phyloP scores from a whole-genome alignment of 2,113 vertebrate species.

The Vombatus ursinus region DNA sequence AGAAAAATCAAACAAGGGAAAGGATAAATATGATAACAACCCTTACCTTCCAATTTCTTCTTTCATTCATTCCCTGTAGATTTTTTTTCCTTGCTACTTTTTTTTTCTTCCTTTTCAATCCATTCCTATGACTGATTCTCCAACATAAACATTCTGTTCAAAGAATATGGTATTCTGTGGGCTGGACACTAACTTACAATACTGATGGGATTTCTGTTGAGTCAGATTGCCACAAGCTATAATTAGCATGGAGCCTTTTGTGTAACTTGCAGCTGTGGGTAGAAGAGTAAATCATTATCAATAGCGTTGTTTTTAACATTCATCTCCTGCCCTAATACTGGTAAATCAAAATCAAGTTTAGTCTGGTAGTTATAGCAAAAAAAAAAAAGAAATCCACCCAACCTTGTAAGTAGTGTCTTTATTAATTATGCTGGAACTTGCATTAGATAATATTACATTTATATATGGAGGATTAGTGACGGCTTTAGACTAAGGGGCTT shows the following conservation, averaged over 20 bases:
- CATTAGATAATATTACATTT: neutral
- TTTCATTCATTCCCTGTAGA: no score
- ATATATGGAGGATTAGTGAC: neutral
- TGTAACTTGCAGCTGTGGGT: constrained; percentile 51
- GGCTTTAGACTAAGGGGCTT: neutral
- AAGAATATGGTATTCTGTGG: constrained; percentile 1
- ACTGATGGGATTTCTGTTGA: constrained; percentile 52
- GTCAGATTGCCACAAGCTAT: constrained; percentile 54
- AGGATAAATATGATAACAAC: neutral
- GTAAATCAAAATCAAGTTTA: constrained; percentile 54
- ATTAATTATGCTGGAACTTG: neutral
- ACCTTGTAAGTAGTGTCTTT: neutral
- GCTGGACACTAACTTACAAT: constrained; percentile 14
- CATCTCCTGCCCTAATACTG: constrained; percentile 10
- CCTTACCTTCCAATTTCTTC: neutral
- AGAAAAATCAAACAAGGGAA: neutral
- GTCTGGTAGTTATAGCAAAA: neutral
- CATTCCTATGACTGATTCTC: constrained; percentile 34
- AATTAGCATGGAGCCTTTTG: constrained; percentile 62
- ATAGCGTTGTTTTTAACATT: constrained; percentile 40
- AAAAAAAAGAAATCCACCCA: neutral
- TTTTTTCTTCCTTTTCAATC: constrained; percentile 6
- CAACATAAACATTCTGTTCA: constrained; percentile 39
- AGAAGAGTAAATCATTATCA: constrained; percentile 58
- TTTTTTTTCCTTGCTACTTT: neutral